A percentile compares a stretch with the other conserved stretches of the same genome.
phyloP scores from a whole-genome alignment of 2,888 invertebrate genomes.

The Neuroscelio doddi region DNA sequence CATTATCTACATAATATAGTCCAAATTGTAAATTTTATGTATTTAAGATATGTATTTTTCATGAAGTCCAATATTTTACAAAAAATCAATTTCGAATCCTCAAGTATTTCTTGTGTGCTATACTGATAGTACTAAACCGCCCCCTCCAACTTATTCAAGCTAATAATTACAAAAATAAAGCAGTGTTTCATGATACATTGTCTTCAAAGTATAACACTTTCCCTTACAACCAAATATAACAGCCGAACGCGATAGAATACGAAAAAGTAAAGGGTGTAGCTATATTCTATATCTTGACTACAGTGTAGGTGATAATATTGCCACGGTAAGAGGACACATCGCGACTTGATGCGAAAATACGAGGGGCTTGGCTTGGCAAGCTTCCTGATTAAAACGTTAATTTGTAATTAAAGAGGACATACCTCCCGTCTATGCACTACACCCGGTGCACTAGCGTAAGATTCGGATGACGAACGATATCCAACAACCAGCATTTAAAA shows the following conservation, averaged over 20 bases:
- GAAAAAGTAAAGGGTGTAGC: slow-evolving; percentile 12
- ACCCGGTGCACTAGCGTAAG: background rate
- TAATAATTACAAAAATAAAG: no score
- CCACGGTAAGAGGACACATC: slow-evolving; percentile 42
- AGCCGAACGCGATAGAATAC: slow-evolving; percentile 20
- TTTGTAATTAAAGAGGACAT: slow-evolving; percentile 62
- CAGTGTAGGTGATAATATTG: slow-evolving; percentile 61
- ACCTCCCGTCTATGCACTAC: slow-evolving; percentile 27
- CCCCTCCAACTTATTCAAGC: no score
- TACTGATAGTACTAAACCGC: no score
- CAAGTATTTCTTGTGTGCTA: no score
- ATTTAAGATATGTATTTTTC: no score
- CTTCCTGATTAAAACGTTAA: slow-evolving; percentile 68
- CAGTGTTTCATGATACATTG: no score
- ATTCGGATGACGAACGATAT: slow-evolving; percentile 11
- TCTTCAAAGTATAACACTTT: no score
- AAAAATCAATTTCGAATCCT: no score
- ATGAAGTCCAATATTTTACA: no score
- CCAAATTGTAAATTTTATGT: no score
- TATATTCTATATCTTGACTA: slow-evolving; percentile 35
- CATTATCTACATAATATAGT: no score
- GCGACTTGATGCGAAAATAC: slow-evolving; percentile 58
- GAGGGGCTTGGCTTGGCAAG: slow-evolving; percentile 57
- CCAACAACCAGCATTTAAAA: background rate
- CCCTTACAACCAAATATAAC: no score